Percentiles rank a stretch among this genome's conserved stretches.
Evolutionary conservation across 2,888 invertebrate species (phyloP).

Genomic region (Tachina fera): DNA sequence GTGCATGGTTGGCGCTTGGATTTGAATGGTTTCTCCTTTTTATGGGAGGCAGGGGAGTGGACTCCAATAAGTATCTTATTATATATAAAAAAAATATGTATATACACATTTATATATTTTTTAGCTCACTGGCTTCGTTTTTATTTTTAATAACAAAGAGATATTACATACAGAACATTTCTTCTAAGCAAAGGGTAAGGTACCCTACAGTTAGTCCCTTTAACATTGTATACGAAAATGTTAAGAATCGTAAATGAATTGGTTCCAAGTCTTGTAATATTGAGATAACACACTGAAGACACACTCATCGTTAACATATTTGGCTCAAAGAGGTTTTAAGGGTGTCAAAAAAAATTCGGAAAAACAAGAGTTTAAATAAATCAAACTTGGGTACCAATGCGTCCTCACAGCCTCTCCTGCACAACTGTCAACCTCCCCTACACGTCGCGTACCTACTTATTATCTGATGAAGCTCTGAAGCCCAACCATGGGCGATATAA

Average conservation of each 20-base stretch:
- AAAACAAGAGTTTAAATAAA: no score
- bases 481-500: no score
- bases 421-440: no score
- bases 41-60: neutral
- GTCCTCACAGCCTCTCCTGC: no score
- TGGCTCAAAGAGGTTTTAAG: no score
- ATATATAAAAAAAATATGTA: constrained; percentile 6
- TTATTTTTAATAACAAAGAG: constrained; percentile 56
- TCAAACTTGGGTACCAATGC: no score
- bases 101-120: neutral
- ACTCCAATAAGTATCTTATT: constrained; percentile 38
- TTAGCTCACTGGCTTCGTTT: constrained; percentile 25
- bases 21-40: constrained; percentile 5
- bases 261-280: neutral
- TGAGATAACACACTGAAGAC: no score
- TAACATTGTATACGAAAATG: neutral
- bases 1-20: constrained; percentile 26
- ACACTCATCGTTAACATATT: no score
- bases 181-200: neutral
- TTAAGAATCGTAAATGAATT: neutral
- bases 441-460: no score
- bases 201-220: constrained; percentile 6
- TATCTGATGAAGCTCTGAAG: no score
- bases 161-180: neutral
- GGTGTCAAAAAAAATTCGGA: no score